phyloP scores from a whole-genome alignment of 2,113 vertebrate species.

The Chelonoidis abingdonii region DNA sequence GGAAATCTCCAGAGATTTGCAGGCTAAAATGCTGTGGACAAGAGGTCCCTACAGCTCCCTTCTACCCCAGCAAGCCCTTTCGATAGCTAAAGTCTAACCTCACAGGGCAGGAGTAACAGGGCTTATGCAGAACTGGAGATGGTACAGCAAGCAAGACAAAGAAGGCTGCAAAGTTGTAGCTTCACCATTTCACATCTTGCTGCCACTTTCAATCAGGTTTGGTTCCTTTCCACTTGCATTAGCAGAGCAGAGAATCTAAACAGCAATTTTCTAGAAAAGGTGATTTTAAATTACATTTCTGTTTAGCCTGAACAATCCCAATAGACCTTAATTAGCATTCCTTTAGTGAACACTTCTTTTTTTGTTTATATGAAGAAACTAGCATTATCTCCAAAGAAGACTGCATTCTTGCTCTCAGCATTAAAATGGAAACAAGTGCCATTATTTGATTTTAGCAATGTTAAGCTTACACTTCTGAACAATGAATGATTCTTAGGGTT shows the following conservation, averaged over 20 bases:
- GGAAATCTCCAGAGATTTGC: neutral
- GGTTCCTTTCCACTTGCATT: slow-evolving; percentile 17
- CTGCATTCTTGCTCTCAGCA: slow-evolving; percentile 18
- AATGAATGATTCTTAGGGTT: neutral
- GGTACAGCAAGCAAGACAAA: neutral
- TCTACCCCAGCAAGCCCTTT: neutral
- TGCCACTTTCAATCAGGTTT: neutral
- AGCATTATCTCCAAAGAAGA: slow-evolving; percentile 24
- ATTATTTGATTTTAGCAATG: slow-evolving; percentile 13
- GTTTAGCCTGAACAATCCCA: slow-evolving; percentile 40
- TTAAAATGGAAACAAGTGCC: slow-evolving; percentile 36
- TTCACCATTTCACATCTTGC: neutral
- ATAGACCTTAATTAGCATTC: neutral
- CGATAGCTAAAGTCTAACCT: neutral
- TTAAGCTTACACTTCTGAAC: slow-evolving; percentile 28
- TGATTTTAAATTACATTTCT: slow-evolving; percentile 58
- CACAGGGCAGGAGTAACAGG: neutral
- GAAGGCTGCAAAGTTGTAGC: neutral
- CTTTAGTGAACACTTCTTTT: neutral
- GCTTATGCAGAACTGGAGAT: neutral
- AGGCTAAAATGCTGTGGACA: neutral
- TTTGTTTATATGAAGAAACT: slow-evolving; percentile 9
- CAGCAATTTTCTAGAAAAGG: slow-evolving; percentile 14
- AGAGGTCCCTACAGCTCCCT: neutral
- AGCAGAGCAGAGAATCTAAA: slow-evolving; percentile 42